Base-by-base conservation (phyloP, 2,888 invertebrate species). In the Strigamia maritima region DNA sequence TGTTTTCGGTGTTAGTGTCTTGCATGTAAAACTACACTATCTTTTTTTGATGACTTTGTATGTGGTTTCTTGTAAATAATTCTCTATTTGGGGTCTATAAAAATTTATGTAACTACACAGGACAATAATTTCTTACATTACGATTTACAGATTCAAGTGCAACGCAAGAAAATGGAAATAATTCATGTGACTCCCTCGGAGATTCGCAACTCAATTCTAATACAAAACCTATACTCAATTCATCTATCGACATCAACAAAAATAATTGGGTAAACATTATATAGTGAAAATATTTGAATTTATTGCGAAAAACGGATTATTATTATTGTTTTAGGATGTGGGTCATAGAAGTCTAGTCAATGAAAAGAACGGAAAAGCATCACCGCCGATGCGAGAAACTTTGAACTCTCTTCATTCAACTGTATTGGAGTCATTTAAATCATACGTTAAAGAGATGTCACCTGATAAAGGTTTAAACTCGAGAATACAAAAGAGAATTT, bases 371-470 rank as follows among this genome's bases (percentile, higher is more conserved):
- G 40, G 35, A 35, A 75, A 75, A 75, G 28, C 76, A 12, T 28
- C 76, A 19, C 31, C 76, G 7, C 76, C 76, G 14, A 35, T 35
- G 12, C 12, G 76, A 24, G 76, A 75, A 24, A 75, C 77, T 38
- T 28, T 78, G 31, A 65, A 40, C 44, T 78, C 78, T 16, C 49
- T 78, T 22, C 65, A 60, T 35, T 65, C 78, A 14, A 35, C 65
- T 88, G 81, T 84, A 87, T 86, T 92, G 75, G 90, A 91, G 80
- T 92, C 92, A 0, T 92, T 92, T 85, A 89, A 90, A 54, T 84
- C 85, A 14, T 83, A 86, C 31, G 84, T 87, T 82, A 86, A 86
- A 79, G 83, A 86, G 79, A 86, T 86, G 79, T 86, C 86, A 24
- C 86, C 87, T 2, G 93, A 93, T 90, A 90, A 85, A 87, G 78